Conservation (phyloP, 2,113 vertebrate genomes). For the Semnopithecus entellus region DNA sequence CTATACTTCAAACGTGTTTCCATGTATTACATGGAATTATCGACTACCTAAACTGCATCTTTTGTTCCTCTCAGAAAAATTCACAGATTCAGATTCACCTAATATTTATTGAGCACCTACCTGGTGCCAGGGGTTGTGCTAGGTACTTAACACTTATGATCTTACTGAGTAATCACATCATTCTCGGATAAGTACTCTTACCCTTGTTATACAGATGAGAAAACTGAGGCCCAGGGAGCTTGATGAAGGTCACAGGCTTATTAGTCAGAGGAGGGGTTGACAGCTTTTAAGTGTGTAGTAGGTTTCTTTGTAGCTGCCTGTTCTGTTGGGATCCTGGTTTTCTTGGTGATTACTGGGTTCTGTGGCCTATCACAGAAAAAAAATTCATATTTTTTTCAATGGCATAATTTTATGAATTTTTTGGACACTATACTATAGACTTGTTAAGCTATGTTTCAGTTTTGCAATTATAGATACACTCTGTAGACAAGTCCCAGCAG, state of each 20-base stretch:
- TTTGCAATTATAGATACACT: not conserved
- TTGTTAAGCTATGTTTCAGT: not conserved
- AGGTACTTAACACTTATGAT: not conserved
- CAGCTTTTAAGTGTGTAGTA: not conserved
- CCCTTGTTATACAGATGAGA: not conserved
- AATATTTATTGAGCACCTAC: not conserved
- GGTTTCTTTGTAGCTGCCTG: not conserved
- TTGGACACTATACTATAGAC: not conserved
- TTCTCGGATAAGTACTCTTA: not conserved
- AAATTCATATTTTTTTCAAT: not conserved
- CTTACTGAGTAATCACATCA: not conserved
- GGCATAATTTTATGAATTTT: not conserved
- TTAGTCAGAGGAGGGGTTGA: not conserved
- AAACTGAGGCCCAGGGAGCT: not conserved
- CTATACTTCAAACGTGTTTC: not conserved
- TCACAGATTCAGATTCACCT: not conserved
- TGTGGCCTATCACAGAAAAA: not conserved
- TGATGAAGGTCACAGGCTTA: not conserved
- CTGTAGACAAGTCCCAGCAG: not conserved
- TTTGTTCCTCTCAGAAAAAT: not conserved
- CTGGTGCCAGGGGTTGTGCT: not conserved
- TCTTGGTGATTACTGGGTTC: not conserved
- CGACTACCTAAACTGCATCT: not conserved
- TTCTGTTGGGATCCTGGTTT: not conserved
- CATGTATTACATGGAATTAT: not conserved